Evolutionary conservation across 1,140 invertebrate species (phyloP).

Genomic region (Plutomurus gul): DNA sequence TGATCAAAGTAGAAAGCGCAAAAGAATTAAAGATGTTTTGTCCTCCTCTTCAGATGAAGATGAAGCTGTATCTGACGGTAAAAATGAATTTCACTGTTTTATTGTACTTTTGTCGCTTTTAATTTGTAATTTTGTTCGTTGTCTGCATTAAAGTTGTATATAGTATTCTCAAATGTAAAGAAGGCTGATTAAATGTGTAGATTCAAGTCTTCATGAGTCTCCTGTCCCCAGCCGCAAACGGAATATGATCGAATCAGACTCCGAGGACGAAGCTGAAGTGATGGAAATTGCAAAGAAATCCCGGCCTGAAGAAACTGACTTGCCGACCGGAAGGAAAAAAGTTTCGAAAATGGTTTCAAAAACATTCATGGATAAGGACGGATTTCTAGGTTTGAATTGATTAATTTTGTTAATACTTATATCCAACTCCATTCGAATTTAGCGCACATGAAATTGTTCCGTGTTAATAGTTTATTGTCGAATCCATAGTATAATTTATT

Average conservation of each 20-base stretch:
- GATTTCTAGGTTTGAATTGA: conserved; percentile 37
- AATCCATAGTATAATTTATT: background rate
- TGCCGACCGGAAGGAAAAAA: background rate
- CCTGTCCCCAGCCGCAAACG: conserved; percentile 23
- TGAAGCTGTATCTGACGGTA: background rate
- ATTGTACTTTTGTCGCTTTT: too few relatives aligned
- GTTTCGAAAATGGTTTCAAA: conserved; percentile 46
- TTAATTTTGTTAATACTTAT: background rate
- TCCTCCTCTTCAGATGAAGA: conserved; percentile 21
- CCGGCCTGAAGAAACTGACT: background rate
- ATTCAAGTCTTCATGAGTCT: background rate
- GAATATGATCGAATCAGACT: conserved; percentile 36
- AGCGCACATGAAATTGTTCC: background rate
- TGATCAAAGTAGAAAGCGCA: conserved; percentile 23
- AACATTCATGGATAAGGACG: conserved; percentile 46
- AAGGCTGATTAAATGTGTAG: background rate
- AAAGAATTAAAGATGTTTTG: conserved; percentile 36
- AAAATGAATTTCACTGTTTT: too few relatives aligned
- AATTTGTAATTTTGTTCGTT: too few relatives aligned
- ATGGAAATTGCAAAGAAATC: background rate
- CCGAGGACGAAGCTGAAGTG: conserved; percentile 34
- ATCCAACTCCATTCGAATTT: background rate
- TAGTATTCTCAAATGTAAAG: background rate
- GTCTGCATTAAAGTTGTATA: too few relatives aligned
- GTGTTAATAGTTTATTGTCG: background rate